Conservation (phyloP, 2,888 invertebrate genomes). For the Nomada fucata region DNA sequence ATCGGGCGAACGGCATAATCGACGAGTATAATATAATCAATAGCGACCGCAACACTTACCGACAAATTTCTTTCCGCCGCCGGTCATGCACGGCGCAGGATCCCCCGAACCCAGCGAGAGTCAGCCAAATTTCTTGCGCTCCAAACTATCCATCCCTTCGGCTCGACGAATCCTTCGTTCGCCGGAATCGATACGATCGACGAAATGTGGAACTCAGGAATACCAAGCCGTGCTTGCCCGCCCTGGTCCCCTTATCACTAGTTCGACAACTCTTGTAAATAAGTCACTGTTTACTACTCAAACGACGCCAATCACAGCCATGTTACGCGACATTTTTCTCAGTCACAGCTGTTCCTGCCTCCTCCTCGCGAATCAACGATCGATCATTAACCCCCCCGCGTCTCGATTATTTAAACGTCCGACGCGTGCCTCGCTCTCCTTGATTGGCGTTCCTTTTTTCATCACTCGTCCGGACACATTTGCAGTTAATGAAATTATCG, state of each 20-base stretch:
- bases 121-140: constrained; percentile 74
- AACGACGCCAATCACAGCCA: constrained; percentile 76
- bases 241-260: too few species aligned
- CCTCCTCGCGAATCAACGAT: neutral
- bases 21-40: constrained; percentile 59
- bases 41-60: constrained; percentile 69
- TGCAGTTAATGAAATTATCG: constrained; percentile 49
- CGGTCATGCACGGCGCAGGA: constrained; percentile 64
- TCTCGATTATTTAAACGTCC: neutral
- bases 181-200: too few species aligned
- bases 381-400: neutral
- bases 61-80: constrained; percentile 59
- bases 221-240: too few species aligned
- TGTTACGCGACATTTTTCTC: constrained; percentile 65
- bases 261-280: neutral
- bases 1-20: constrained; percentile 40
- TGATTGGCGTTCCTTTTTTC: neutral
- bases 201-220: too few species aligned
- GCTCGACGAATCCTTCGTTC: neutral
- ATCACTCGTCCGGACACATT: constrained; percentile 24
- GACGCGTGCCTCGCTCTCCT: neutral
- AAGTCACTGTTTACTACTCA: constrained; percentile 44
- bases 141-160: constrained; percentile 69
- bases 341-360: neutral
- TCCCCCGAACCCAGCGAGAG: constrained; percentile 52